These are phyloP conservation scores for Branchipolynoe longqiensis DNA, from an alignment of 2,888 invertebrate species.

Conservation along the genomic window DNA sequence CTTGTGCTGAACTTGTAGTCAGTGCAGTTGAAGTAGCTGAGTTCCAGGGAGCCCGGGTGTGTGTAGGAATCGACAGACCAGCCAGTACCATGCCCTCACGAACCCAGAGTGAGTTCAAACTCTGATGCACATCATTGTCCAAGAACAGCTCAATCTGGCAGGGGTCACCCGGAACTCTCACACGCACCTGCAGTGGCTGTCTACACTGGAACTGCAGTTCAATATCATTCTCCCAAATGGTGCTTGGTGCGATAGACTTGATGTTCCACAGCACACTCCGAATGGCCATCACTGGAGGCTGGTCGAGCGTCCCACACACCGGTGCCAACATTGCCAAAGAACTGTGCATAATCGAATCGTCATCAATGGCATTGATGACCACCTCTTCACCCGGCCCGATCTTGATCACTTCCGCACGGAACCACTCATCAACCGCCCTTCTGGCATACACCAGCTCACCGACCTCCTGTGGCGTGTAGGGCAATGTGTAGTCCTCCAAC, in stretches of 20 bases:
- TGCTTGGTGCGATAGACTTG: neutral
- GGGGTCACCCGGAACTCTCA: neutral
- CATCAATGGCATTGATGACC: neutral
- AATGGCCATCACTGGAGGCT: neutral
- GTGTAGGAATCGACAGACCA: too few species aligned
- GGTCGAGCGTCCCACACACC: neutral
- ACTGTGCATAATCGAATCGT: neutral
- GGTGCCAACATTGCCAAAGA: neutral
- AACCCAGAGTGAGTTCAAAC: neutral
- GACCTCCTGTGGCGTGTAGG: neutral
- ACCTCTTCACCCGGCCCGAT: neutral
- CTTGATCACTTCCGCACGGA: neutral
- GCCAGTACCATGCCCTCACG: neutral
- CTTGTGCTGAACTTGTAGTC: too few species aligned
- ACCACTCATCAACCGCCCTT: neutral
- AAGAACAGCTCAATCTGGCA: neutral
- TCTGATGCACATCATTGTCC: neutral
- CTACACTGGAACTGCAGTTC: neutral
- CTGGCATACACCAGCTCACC: constrained; percentile 14
- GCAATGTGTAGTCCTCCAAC: neutral
- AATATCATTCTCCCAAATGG: neutral
- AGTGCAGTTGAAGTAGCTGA: too few species aligned
- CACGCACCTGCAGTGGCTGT: neutral
- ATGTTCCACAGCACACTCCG: neutral
- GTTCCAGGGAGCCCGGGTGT: too few species aligned